Evolutionary conservation across 2,888 invertebrate species (phyloP).

Genomic region (Acleris laterana): DNA sequence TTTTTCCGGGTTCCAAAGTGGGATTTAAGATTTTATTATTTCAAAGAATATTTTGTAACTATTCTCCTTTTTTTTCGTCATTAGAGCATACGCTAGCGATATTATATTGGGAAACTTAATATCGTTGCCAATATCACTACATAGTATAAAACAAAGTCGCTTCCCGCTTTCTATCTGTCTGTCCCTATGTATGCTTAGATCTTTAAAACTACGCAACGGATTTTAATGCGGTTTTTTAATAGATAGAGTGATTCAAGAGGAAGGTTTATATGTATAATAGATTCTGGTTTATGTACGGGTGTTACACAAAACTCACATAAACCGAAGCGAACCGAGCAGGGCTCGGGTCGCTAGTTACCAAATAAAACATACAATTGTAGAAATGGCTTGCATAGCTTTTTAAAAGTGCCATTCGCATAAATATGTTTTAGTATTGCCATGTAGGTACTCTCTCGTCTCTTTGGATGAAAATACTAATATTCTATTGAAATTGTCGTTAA

Average conservation of each 20-base stretch:
- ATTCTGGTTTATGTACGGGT: too few relatives aligned
- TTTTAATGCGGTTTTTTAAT: too few relatives aligned
- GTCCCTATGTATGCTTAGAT: too few relatives aligned
- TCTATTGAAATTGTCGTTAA: constrained; percentile 7
- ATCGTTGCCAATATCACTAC: constrained; percentile 8
- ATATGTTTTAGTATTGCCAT: constrained; percentile 8
- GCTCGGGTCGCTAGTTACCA: too few relatives aligned
- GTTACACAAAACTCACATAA: too few relatives aligned
- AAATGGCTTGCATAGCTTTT: constrained; percentile 2
- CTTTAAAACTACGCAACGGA: too few relatives aligned
- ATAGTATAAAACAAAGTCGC: too few relatives aligned
- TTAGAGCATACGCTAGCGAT: constrained; percentile 5
- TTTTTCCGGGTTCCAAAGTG: constrained; percentile 3
- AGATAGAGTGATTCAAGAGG: too few relatives aligned
- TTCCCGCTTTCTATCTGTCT: too few relatives aligned
- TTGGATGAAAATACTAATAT: constrained; percentile 14
- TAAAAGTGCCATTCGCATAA: constrained; percentile 7
- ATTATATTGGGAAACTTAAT: constrained; percentile 12
- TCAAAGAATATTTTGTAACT: constrained; percentile 15
- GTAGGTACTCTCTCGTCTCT: constrained; percentile 1
- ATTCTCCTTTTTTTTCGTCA: constrained; percentile 19
- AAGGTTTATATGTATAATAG: too few relatives aligned
- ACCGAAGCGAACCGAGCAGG: too few relatives aligned
- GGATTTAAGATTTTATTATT: constrained; percentile 13
- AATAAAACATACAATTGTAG: constrained; percentile 1